A percentile compares a stretch with the other conserved stretches of the same genome.
These are phyloP conservation scores for Arrhamphus sclerolepis DNA, from an alignment of 2,797 vertebrate genomes.

Conservation along the genomic window DNA sequence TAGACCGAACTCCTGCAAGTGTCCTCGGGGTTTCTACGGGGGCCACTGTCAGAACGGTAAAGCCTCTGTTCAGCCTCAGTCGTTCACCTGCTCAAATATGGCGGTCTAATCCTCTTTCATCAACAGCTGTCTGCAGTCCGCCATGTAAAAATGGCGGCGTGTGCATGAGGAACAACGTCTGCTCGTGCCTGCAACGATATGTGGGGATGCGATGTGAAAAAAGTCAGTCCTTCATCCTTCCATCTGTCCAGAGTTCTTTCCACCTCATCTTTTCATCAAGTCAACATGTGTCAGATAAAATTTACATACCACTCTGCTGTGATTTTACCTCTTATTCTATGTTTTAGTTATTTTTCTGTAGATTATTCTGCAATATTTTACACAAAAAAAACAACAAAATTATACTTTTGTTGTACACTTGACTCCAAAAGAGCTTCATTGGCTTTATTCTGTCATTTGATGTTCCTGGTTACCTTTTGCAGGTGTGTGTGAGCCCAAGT, in stretches of 20 bases:
- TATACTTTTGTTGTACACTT: too few species aligned
- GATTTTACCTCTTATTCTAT: too few species aligned
- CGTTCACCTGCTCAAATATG: background rate
- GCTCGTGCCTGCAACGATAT: constrained; percentile 84
- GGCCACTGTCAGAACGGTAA: constrained; percentile 84
- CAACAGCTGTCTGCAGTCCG: constrained; percentile 86
- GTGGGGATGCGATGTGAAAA: constrained; percentile 86
- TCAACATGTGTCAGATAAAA: too few species aligned
- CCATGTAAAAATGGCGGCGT: constrained; percentile 89
- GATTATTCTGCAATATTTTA: too few species aligned
- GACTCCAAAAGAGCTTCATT: too few species aligned
- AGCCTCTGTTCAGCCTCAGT: background rate
- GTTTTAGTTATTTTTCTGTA: too few species aligned
- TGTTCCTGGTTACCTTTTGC: constrained; percentile 1
- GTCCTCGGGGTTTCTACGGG: constrained; percentile 84
- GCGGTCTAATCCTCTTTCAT: background rate
- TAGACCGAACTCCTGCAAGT: constrained; percentile 73
- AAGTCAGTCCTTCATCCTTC: constrained; percentile 76
- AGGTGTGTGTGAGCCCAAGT: constrained; percentile 86
- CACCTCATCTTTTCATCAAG: too few species aligned
- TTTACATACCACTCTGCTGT: too few species aligned
- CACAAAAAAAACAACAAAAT: too few species aligned
- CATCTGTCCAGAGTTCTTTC: background rate
- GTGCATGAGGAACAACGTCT: constrained; percentile 87
- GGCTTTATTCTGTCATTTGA: too few species aligned